Conservation (phyloP, 1,140 invertebrate species). For the Apis mellifera region DNA sequence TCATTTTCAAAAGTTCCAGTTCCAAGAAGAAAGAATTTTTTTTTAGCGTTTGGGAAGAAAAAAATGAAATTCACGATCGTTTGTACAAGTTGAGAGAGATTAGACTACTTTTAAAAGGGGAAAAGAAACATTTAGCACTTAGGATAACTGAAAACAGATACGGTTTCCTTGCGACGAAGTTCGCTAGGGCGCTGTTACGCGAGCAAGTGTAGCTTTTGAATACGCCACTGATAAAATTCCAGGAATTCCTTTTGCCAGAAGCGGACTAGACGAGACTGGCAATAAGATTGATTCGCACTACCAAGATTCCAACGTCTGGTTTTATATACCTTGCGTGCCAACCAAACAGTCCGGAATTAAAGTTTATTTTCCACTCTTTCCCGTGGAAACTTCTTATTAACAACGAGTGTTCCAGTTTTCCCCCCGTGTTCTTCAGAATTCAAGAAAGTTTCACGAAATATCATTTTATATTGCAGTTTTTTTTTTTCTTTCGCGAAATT, state of each 20-base stretch:
- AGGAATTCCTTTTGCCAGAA: conserved; percentile 43
- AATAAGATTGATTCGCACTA: conserved; percentile 41
- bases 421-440: background rate
- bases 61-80: background rate
- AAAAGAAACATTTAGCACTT: background rate
- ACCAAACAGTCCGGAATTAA: conserved; percentile 1
- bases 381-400: background rate
- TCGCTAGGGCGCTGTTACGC: background rate
- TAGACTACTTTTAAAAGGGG: background rate
- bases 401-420: background rate
- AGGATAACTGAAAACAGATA: background rate
- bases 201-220: background rate
- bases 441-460: background rate
- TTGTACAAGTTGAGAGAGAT: background rate
- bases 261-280: conserved; percentile 34
- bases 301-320: conserved; percentile 36
- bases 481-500: too few species aligned
- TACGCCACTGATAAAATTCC: conserved; percentile 32
- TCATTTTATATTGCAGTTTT: too few species aligned
- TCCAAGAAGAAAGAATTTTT: too few species aligned
- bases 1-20: too few species aligned
- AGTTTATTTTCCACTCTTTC: conserved; percentile 4
- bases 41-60: too few species aligned
- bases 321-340: conserved; percentile 17
- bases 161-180: background rate